Evolutionary conservation across 2,797 vertebrate species (phyloP), one percentile per base, ranked within the genome.

Genomic region (Gymnopithys bicolor): DNA sequence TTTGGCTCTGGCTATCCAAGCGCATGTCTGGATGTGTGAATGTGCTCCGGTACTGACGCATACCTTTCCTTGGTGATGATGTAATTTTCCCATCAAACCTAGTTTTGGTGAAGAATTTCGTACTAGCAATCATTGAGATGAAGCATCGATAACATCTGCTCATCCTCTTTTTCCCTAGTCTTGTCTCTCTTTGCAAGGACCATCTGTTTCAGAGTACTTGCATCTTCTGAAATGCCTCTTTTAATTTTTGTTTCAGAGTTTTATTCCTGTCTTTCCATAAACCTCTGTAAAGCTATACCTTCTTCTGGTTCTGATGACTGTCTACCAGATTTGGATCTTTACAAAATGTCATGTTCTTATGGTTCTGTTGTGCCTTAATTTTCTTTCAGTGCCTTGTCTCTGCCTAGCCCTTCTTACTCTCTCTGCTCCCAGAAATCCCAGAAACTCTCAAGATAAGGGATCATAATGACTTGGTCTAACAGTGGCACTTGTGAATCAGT

Each of bases 81-180:
- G 89, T 62, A 53, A 71, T 93, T 93, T 84, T 35, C 70, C 85
- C 69, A 77, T 93, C 62, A 52, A 4, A 91, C 80, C 43, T 37
- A 45, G 75, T 92, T 92, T 91, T 92, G 52, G 49, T 94, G 84
- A 87, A 80, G 89, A 75, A 75, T 95, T 95, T 91, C 92, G 89
- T 85, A 66, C 83, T 78, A 87, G 60, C 11, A 11, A 32, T 91
- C 89, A 62, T 74, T 89, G 53, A 53, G 75, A 95, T 77, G 89
- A 91, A 91, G 77, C 81, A 85, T 64, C 1, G 16, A 58, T 90
- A 93, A 91, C 84, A 92, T 93, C 92, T 95, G 92, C 66, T 95
- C 33, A 46, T 76, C 81, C 59, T 90, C 41, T 64, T 74, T 88
- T 84, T 89, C 46, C 73, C 62, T 83, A 85, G 75, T 68, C 81